Conservation (phyloP, 2,113 vertebrate genomes). For the Coturnix japonica region DNA sequence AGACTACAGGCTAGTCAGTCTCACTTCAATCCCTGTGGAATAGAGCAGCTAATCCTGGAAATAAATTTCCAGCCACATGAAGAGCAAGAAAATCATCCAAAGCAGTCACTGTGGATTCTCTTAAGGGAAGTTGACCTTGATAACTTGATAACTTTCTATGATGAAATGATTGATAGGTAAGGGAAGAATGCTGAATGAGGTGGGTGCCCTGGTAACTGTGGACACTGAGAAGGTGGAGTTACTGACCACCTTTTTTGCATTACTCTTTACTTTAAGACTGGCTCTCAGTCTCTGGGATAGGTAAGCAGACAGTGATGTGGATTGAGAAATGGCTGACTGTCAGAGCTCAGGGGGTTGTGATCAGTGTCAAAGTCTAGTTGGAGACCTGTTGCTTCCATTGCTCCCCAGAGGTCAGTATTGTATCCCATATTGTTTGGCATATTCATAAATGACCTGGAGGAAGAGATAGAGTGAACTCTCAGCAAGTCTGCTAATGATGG, state of each 20-base stretch:
- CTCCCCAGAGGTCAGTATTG: not conserved
- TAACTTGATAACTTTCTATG: not conserved
- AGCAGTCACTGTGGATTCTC: not conserved
- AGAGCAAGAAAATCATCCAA: not conserved
- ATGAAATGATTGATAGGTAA: not conserved
- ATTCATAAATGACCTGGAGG: not conserved
- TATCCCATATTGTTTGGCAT: not conserved
- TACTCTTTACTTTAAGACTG: too few species aligned
- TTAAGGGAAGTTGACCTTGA: not conserved
- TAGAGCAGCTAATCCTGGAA: not conserved
- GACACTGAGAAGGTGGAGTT: too few species aligned
- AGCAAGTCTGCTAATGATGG: not conserved
- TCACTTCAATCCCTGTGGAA: not conserved
- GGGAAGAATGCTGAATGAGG: not conserved
- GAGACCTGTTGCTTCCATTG: too few species aligned
- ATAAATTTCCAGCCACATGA: not conserved
- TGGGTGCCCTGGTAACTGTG: too few species aligned
- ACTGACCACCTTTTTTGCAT: too few species aligned
- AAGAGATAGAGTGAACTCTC: not conserved
- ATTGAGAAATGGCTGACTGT: too few species aligned
- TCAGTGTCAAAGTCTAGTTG: not conserved
- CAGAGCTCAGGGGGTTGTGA: not conserved
- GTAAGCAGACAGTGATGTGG: not conserved
- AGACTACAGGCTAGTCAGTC: not conserved
- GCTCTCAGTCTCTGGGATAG: not conserved